Conservation (phyloP, 2,797 vertebrate genomes). For the Salarias fasciatus region DNA sequence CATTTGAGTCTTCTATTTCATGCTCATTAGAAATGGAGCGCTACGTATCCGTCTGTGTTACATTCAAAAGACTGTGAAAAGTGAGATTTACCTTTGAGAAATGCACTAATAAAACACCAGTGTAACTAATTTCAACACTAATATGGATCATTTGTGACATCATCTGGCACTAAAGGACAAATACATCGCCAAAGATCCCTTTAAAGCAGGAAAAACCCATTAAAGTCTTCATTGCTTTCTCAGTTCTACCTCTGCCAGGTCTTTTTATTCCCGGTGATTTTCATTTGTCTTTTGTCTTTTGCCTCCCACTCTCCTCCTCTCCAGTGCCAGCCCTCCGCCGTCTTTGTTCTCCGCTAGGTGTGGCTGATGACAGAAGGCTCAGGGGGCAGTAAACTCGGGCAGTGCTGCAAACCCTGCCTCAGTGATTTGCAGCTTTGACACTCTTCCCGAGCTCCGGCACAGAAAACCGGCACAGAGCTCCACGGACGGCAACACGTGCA, state of each 20-base stretch:
- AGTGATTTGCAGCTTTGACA: constrained; percentile 54
- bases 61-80: constrained; percentile 28
- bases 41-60: constrained; percentile 3
- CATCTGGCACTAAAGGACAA: constrained; percentile 37
- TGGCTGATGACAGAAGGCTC: constrained; percentile 63
- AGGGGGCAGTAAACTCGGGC: constrained; percentile 62
- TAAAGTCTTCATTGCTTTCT: constrained; percentile 43
- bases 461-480: constrained; percentile 63
- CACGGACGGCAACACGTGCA: constrained; percentile 31
- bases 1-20: constrained; percentile 14
- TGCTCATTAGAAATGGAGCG: constrained; percentile 1
- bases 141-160: constrained; percentile 47
- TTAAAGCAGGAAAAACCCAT: constrained; percentile 40
- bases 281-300: constrained; percentile 51
- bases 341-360: constrained; percentile 72
- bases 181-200: constrained; percentile 24
- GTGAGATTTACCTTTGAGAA: constrained; percentile 27
- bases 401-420: constrained; percentile 33
- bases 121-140: constrained; percentile 24
- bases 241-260: constrained; percentile 31
- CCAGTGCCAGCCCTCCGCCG: constrained; percentile 64
- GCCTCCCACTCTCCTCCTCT: constrained; percentile 40
- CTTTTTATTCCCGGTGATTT: constrained; percentile 37
- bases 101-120: constrained; percentile 1
- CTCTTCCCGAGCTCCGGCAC: constrained; percentile 55